Conservation (phyloP, 2,113 vertebrate genomes). For the Takifugu flavidus region DNA sequence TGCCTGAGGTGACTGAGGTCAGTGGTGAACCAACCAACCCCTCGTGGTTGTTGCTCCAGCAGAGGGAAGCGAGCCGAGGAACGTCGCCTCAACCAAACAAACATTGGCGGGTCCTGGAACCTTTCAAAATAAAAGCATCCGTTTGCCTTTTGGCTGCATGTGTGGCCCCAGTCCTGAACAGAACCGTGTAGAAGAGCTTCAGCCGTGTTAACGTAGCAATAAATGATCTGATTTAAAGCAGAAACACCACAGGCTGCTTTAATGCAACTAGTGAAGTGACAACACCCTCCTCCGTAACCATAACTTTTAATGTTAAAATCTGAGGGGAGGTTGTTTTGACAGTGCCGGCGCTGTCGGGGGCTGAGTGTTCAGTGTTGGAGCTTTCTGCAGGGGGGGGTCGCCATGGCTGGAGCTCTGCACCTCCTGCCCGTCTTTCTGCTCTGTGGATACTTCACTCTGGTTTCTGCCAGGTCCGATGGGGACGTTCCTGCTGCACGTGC, state of each 20-base stretch:
- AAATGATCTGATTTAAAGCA: too few species aligned
- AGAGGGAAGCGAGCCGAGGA: not conserved
- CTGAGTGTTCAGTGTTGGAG: conserved; percentile 22
- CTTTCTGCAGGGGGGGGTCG: conserved; percentile 1
- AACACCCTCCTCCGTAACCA: not conserved
- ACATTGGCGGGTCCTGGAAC: not conserved
- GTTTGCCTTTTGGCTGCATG: too few species aligned
- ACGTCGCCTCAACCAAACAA: not conserved
- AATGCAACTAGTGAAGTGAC: too few species aligned
- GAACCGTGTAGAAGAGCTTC: too few species aligned
- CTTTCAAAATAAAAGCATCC: conserved; percentile 44
- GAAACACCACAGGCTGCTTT: too few species aligned
- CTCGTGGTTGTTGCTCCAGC: not conserved
- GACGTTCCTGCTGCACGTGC: not conserved
- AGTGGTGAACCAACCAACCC: conserved; percentile 2
- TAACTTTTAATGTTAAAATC: conserved; percentile 19
- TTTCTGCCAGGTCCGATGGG: not conserved
- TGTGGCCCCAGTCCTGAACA: too few species aligned
- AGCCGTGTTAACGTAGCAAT: too few species aligned
- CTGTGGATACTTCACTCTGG: not conserved
- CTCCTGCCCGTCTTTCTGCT: conserved; percentile 26
- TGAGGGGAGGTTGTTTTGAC: conserved; percentile 21
- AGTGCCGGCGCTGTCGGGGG: conserved; percentile 12
- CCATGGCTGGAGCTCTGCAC: conserved; percentile 40
- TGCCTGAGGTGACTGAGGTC: not conserved